Evolutionary conservation across 2,888 invertebrate species (phyloP).

Genomic region (Orgyia antiqua): DNA sequence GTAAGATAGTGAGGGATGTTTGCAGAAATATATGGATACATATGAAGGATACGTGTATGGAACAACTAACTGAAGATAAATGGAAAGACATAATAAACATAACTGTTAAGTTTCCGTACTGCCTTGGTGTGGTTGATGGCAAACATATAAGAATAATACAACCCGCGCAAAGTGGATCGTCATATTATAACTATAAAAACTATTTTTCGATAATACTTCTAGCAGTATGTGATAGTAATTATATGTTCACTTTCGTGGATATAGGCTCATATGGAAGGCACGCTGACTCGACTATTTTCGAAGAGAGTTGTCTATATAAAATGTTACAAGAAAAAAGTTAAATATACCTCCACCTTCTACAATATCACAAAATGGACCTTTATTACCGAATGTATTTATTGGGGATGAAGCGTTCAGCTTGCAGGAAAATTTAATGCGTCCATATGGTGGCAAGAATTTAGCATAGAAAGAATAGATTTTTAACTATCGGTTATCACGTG

Average conservation of each 20-base stretch:
- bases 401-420: slow-evolving; percentile 18
- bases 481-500: slow-evolving; percentile 10
- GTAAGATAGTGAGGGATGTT: slow-evolving; percentile 5
- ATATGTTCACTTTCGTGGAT: slow-evolving; percentile 16
- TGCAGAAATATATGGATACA: slow-evolving; percentile 4
- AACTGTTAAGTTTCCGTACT: slow-evolving; percentile 7
- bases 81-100: slow-evolving; percentile 2
- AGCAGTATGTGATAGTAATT: slow-evolving; percentile 12
- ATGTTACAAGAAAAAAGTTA: slow-evolving; percentile 1
- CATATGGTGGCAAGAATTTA: slow-evolving; percentile 12
- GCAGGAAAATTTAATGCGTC: slow-evolving; percentile 17
- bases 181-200: slow-evolving; percentile 11
- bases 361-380: not conserved
- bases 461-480: slow-evolving; percentile 7
- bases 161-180: slow-evolving; percentile 1
- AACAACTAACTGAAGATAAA: slow-evolving; percentile 4
- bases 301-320: slow-evolving; percentile 7
- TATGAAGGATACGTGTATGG: slow-evolving; percentile 2
- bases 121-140: slow-evolving; percentile 20
- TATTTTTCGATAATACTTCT: slow-evolving; percentile 15
- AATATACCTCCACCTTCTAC: not conserved
- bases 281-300: slow-evolving; percentile 12
- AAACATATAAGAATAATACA: slow-evolving; percentile 18
- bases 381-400: slow-evolving; percentile 7
- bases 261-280: slow-evolving; percentile 19